Evolutionary conservation across 2,888 invertebrate species (phyloP).

Genomic region (Andrena chrysosceles): DNA sequence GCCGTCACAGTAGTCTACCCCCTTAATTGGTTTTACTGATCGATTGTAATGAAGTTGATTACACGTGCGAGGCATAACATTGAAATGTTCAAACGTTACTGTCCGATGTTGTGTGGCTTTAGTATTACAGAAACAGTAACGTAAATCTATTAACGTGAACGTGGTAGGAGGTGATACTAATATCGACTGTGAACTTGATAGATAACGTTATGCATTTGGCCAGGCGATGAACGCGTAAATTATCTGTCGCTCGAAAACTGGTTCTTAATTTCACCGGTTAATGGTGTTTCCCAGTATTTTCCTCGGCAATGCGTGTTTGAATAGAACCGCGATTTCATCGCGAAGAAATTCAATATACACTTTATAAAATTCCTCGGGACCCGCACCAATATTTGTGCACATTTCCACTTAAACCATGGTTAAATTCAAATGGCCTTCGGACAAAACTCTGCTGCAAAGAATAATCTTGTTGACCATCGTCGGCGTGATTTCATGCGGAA

Average conservation of each 20-base stretch:
- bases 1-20: too few relatives aligned
- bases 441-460: conserved; percentile 68
- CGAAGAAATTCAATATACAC: neutral
- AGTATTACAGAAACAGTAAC: neutral
- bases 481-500: conserved; percentile 67
- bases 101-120: neutral
- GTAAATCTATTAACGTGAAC: conserved; percentile 22
- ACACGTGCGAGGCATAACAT: neutral
- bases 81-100: neutral
- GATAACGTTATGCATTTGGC: neutral
- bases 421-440: conserved; percentile 42
- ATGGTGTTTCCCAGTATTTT: neutral
- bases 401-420: conserved; percentile 53
- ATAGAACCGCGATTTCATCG: neutral
- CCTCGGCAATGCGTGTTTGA: neutral
- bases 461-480: conserved; percentile 64
- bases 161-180: neutral
- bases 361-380: neutral
- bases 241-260: neutral
- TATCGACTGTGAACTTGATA: conserved; percentile 15
- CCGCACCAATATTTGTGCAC: too few relatives aligned
- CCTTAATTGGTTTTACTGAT: neutral
- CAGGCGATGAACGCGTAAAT: conserved; percentile 20
- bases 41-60: conserved; percentile 8
- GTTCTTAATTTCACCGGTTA: neutral